A percentile compares a stretch with the other conserved stretches of the same genome.
phyloP scores from a whole-genome alignment of 2,888 invertebrate genomes.

The Cosmia pyralina region DNA sequence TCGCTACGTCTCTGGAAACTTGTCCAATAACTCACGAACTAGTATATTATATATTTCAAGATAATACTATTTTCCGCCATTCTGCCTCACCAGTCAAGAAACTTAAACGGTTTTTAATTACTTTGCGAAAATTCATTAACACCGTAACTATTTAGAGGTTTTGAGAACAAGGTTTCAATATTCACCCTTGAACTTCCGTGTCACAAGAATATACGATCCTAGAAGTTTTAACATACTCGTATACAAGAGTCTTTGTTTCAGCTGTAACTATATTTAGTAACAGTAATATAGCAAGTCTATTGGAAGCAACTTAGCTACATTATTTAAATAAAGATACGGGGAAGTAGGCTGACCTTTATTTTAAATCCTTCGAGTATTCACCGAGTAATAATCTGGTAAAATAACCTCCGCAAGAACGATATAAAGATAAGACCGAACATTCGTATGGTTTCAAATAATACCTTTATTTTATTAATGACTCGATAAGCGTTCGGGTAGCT shows the following conservation, averaged over 20 bases:
- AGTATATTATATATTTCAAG: constrained; percentile 30
- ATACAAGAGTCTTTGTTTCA: background rate
- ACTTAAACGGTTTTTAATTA: constrained; percentile 56
- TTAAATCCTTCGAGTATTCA: constrained; percentile 41
- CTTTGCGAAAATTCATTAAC: constrained; percentile 52
- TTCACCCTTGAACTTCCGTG: constrained; percentile 29
- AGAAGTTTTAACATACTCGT: background rate
- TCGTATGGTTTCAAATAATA: constrained; percentile 37
- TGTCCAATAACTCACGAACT: constrained; percentile 25
- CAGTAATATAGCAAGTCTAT: constrained; percentile 33
- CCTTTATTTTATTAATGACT: constrained; percentile 17
- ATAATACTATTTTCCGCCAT: constrained; percentile 36
- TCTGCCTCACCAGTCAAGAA: constrained; percentile 22
- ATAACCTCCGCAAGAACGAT: constrained; percentile 28
- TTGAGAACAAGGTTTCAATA: constrained; percentile 41
- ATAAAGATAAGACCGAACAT: constrained; percentile 39
- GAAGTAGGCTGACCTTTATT: constrained; percentile 47
- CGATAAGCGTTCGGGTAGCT: background rate
- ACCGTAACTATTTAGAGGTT: constrained; percentile 38
- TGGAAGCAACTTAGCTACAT: constrained; percentile 25
- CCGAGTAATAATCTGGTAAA: constrained; percentile 43
- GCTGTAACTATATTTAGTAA: background rate
- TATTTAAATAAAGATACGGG: constrained; percentile 29
- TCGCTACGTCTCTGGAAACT: constrained; percentile 7
- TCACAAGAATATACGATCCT: background rate